Evolutionary conservation across 2,888 invertebrate species (phyloP).

Genomic region (Ichneumon xanthorius): DNA sequence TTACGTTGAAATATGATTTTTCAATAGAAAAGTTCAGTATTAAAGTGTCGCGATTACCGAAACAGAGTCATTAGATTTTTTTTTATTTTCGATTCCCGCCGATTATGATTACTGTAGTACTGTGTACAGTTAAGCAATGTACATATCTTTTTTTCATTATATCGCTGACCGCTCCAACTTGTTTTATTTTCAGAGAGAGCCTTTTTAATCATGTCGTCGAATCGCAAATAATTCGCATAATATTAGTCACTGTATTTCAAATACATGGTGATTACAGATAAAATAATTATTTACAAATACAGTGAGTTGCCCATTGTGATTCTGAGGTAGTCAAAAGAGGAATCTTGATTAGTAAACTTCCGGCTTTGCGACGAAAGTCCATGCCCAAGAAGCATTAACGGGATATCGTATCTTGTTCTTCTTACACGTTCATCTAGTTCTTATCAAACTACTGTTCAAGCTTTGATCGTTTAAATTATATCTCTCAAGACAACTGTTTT

Average conservation of each 20-base stretch:
- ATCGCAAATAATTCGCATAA: slow-evolving; percentile 32
- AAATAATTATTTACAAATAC: slow-evolving; percentile 67
- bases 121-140: slow-evolving; percentile 29
- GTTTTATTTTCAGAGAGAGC: slow-evolving; percentile 34
- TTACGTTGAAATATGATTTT: slow-evolving; percentile 20
- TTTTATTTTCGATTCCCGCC: slow-evolving; percentile 2
- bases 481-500: slow-evolving; percentile 60
- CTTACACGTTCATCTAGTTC: neutral
- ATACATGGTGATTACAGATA: slow-evolving; percentile 65
- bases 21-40: slow-evolving; percentile 45
- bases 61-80: slow-evolving; percentile 38
- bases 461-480: slow-evolving; percentile 6
- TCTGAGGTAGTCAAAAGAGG: slow-evolving; percentile 63
- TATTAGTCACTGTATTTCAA: slow-evolving; percentile 64
- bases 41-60: slow-evolving; percentile 21
- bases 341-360: slow-evolving; percentile 48
- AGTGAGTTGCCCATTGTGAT: slow-evolving; percentile 50
- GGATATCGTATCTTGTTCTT: neutral
- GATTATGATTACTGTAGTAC: slow-evolving; percentile 19
- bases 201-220: slow-evolving; percentile 8
- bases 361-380: slow-evolving; percentile 2
- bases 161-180: slow-evolving; percentile 15
- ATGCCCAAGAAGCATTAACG: slow-evolving; percentile 19
- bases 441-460: slow-evolving; percentile 16
- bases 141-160: slow-evolving; percentile 33